A percentile compares a stretch with the other conserved stretches of the same genome.
Conservation (phyloP, 2,797 vertebrate species). For the Ctenopoma multispine region DNA sequence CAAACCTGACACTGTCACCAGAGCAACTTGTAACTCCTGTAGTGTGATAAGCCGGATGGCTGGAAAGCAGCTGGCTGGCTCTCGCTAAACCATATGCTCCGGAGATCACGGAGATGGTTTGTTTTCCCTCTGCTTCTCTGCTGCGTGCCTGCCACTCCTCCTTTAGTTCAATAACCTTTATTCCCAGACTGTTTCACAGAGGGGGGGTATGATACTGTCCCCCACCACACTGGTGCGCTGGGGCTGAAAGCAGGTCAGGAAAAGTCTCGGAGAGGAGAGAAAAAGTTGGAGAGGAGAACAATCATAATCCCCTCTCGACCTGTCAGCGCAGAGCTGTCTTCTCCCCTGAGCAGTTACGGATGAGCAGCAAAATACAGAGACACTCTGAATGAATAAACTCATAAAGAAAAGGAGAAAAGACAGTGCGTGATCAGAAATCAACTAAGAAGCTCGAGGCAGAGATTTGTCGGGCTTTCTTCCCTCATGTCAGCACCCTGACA, state of each 20-base stretch:
- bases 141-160: constrained; percentile 44
- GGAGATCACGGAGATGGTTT: constrained; percentile 35
- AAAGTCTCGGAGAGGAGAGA: constrained; percentile 40
- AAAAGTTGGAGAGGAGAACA: constrained; percentile 64
- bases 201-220: constrained; percentile 26
- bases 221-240: constrained; percentile 18
- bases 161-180: constrained; percentile 64
- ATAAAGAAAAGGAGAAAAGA: constrained; percentile 22
- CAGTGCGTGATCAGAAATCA: constrained; percentile 53
- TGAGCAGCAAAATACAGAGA: constrained; percentile 37
- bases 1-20: constrained; percentile 34
- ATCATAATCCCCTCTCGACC: constrained; percentile 39
- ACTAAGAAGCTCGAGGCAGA: constrained; percentile 43
- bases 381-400: constrained; percentile 32
- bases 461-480: constrained; percentile 58
- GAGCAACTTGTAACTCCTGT: constrained; percentile 55
- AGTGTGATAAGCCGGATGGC: constrained; percentile 67
- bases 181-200: constrained; percentile 31
- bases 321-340: constrained; percentile 42
- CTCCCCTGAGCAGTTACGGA: constrained; percentile 30
- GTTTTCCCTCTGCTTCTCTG: constrained; percentile 35
- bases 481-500: constrained; percentile 51
- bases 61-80: constrained; percentile 69
- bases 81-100: constrained; percentile 67
- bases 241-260: constrained; percentile 51